Percentiles rank a stretch among this genome's conserved stretches.
Evolutionary conservation across 2,888 invertebrate genomes (phyloP).

Genomic region (Liopterus haemorrhoidalis): DNA sequence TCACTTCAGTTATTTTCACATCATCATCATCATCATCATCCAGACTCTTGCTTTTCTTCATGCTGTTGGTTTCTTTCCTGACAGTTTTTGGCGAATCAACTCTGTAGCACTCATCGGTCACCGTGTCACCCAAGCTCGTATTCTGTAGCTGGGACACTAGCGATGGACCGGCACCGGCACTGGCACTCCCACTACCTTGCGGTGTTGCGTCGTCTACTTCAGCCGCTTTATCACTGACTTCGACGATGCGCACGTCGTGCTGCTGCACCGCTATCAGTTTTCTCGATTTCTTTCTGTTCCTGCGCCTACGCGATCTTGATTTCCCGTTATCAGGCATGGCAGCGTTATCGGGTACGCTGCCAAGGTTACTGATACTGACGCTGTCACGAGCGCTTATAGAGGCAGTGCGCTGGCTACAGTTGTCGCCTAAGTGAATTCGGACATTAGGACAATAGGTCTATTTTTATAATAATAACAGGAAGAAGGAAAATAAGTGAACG

Average conservation of each 20-base stretch:
- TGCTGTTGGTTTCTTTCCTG: slow-evolving; percentile 12
- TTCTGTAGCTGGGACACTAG: no score
- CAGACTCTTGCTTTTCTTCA: slow-evolving; percentile 41
- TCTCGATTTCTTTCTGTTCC: slow-evolving; percentile 30
- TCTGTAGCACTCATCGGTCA: slow-evolving; percentile 35
- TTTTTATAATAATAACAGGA: no score
- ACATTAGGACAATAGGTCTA: slow-evolving; percentile 19
- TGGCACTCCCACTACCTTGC: slow-evolving; percentile 10
- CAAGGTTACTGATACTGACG: no score
- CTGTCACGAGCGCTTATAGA: no score
- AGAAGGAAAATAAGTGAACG: no score
- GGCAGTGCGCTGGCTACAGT: slow-evolving; percentile 11
- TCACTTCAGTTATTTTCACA: slow-evolving; percentile 43
- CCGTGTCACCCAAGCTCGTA: no score
- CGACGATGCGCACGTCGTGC: slow-evolving; percentile 6
- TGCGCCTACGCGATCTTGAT: slow-evolving; percentile 32
- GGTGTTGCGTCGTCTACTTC: slow-evolving; percentile 9
- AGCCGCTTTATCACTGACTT: slow-evolving; percentile 16
- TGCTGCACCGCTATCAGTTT: slow-evolving; percentile 21
- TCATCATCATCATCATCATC: slow-evolving; percentile 43
- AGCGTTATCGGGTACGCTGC: slow-evolving; percentile 5
- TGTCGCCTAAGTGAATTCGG: slow-evolving; percentile 22
- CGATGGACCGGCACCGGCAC: background rate
- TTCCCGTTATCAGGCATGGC: slow-evolving; percentile 22
- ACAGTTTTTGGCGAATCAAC: slow-evolving; percentile 42